These are phyloP conservation scores for Cryptocephalus primarius DNA, from an alignment of 2,888 invertebrate species.

Conservation along the genomic window DNA sequence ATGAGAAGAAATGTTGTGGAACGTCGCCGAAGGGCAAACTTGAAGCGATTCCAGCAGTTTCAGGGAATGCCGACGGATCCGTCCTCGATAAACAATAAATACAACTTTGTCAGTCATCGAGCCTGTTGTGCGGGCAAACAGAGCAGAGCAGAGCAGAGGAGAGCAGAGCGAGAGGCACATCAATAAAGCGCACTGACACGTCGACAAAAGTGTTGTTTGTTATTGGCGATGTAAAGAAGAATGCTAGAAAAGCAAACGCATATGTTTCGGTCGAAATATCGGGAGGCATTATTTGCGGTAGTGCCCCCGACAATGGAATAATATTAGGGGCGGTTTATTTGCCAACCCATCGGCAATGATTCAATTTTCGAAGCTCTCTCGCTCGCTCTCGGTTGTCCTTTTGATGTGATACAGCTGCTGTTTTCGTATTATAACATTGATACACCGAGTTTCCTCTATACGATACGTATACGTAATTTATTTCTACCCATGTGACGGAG, in stretches of 20 bases:
- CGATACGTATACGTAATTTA: too few relatives aligned
- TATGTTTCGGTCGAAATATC: slow-evolving; percentile 18
- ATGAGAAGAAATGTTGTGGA: too few relatives aligned
- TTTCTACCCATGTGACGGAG: too few relatives aligned
- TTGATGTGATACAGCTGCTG: slow-evolving; percentile 35
- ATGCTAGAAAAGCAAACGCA: slow-evolving; percentile 10
- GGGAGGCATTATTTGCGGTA: slow-evolving; percentile 23
- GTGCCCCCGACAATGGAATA: slow-evolving; percentile 14
- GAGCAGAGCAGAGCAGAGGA: too few relatives aligned
- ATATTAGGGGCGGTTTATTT: slow-evolving; percentile 37
- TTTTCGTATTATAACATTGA: slow-evolving; percentile 20
- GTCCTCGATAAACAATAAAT: too few relatives aligned
- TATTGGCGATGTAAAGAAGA: slow-evolving; percentile 8
- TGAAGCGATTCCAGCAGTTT: too few relatives aligned
- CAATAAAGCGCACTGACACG: too few relatives aligned
- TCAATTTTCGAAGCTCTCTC: slow-evolving; percentile 27
- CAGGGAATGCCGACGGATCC: too few relatives aligned
- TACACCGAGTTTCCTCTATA: not conserved
- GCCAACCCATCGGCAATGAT: slow-evolving; percentile 37
- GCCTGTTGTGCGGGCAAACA: too few relatives aligned
- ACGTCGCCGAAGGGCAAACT: too few relatives aligned
- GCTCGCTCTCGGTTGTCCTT: slow-evolving; percentile 32
- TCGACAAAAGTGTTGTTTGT: slow-evolving; percentile 12
- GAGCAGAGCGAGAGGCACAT: too few relatives aligned
- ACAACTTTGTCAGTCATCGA: too few relatives aligned